Evolutionary conservation across 2,113 vertebrate species (phyloP).

Genomic region (Chrysemys picta): DNA sequence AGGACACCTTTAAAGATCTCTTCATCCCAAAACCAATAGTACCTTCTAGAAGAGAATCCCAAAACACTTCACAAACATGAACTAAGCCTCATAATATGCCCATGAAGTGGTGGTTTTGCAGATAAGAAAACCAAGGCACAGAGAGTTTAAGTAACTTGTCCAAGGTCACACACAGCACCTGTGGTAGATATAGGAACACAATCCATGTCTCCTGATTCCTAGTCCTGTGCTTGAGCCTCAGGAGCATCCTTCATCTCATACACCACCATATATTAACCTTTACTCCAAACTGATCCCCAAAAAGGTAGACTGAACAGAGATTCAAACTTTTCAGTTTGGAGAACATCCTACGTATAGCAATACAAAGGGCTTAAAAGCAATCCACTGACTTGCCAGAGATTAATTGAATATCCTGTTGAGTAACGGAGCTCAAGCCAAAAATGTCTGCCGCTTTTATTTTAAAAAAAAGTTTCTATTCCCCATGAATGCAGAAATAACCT

Average conservation of each 20-base stretch:
- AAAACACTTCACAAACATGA: background rate
- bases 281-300: background rate
- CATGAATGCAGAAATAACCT: background rate
- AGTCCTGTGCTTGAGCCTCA: background rate
- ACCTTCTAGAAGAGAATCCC: background rate
- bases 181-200: accelerated
- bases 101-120: background rate
- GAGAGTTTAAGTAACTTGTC: background rate
- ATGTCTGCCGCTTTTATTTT: background rate
- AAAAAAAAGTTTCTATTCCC: background rate
- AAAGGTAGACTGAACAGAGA: background rate
- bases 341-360: background rate
- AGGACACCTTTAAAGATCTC: background rate
- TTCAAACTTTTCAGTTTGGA: background rate
- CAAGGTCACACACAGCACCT: background rate
- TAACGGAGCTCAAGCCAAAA: background rate
- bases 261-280: background rate
- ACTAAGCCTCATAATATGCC: background rate
- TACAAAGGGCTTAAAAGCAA: background rate
- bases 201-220: background rate
- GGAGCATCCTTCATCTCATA: background rate
- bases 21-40: background rate
- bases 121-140: background rate
- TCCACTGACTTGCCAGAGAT: background rate
- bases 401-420: background rate